Evolutionary conservation across 2,888 invertebrate genomes (phyloP).

Genomic region (Aleiodes testaceus): DNA sequence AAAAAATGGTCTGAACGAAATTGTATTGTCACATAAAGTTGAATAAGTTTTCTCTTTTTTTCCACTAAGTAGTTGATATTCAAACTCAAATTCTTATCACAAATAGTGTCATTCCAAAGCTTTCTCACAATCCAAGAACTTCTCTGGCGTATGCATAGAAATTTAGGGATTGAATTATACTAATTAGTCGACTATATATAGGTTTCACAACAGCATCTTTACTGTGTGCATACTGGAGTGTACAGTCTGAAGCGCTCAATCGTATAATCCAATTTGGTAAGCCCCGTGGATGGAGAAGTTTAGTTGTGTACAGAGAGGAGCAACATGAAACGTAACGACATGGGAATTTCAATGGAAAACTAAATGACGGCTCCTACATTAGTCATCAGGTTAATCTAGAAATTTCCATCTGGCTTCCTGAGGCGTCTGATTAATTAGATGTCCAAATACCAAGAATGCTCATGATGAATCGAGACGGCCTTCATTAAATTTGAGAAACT

Average conservation of each 20-base stretch:
- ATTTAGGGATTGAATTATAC: slow-evolving; percentile 17
- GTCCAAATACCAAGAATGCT: slow-evolving; percentile 3
- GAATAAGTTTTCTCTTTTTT: too few relatives aligned
- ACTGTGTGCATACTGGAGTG: slow-evolving; percentile 9
- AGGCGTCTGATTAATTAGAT: slow-evolving; percentile 12
- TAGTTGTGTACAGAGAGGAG: background rate
- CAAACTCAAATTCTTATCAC: too few relatives aligned
- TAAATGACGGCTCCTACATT: slow-evolving; percentile 5
- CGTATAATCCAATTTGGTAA: slow-evolving; percentile 32
- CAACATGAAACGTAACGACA: slow-evolving; percentile 14
- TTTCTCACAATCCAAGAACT: background rate
- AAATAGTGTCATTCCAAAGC: background rate
- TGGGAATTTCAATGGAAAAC: slow-evolving; percentile 14
- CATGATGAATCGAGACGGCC: background rate
- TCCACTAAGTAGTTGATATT: too few relatives aligned
- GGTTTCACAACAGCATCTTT: background rate
- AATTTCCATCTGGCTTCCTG: slow-evolving; percentile 9
- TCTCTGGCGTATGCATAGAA: background rate
- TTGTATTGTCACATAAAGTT: too few relatives aligned
- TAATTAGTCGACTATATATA: slow-evolving; percentile 37
- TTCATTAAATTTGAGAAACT: slow-evolving; percentile 1
- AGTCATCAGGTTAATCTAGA: background rate
- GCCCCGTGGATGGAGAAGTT: slow-evolving; percentile 33
- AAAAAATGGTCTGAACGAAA: too few relatives aligned
- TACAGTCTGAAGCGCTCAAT: slow-evolving; percentile 15